Evolutionary conservation across 1,140 invertebrate species (phyloP).

Genomic region (Drosophila triauraria): DNA sequence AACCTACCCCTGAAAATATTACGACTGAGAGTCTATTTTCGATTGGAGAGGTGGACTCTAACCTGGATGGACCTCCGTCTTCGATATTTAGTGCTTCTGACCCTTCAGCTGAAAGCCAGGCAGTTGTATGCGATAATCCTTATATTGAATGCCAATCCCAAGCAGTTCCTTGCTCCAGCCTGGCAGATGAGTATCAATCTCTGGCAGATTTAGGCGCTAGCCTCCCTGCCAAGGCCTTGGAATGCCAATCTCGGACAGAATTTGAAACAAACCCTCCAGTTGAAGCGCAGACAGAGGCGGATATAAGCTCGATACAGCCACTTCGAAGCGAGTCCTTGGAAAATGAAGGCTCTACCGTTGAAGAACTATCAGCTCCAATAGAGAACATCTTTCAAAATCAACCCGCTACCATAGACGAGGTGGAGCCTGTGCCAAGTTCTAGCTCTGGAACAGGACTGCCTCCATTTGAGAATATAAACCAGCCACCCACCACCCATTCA

Average conservation of each 20-base stretch:
- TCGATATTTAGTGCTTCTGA: background rate
- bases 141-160: background rate
- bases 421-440: background rate
- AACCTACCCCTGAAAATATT: background rate
- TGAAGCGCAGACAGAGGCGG: background rate
- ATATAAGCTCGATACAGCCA: background rate
- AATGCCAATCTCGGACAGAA: background rate
- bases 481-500: background rate
- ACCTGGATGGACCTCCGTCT: too few relatives aligned
- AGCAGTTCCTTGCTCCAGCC: background rate
- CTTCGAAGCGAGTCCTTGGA: background rate
- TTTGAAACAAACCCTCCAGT: too few relatives aligned
- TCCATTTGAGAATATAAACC: background rate
- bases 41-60: background rate
- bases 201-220: background rate
- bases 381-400: background rate
- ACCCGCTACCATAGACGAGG: too few relatives aligned
- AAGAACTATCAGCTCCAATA: background rate
- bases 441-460: background rate
- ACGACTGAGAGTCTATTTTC: background rate
- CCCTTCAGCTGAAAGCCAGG: background rate
- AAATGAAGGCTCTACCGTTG: background rate
- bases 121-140: too few relatives aligned
- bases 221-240: too few relatives aligned
- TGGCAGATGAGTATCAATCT: background rate